Percentiles rank a stretch among this genome's conserved stretches.
These are phyloP conservation scores for Stenchaetothrips biformis DNA, from an alignment of 2,888 invertebrate genomes.

Conservation along the genomic window DNA sequence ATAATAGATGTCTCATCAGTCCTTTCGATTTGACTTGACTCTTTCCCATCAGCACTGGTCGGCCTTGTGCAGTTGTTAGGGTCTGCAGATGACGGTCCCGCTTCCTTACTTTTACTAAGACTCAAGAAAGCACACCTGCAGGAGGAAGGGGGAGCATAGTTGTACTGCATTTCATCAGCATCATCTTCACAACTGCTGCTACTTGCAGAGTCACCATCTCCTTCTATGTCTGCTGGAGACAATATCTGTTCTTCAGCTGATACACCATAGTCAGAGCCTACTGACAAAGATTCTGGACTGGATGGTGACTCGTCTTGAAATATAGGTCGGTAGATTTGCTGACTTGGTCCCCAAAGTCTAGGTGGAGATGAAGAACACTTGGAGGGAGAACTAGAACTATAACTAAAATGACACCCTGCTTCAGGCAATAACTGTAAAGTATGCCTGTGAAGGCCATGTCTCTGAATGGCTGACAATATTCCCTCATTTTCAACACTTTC, in stretches of 20 bases:
- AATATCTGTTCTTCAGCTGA: neutral
- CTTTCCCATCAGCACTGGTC: neutral
- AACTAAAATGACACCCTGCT: neutral
- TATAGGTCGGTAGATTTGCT: neutral
- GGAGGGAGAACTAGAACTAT: neutral
- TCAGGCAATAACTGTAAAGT: neutral
- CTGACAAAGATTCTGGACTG: neutral
- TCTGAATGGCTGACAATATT: conserved; percentile 66
- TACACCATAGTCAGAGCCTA: neutral
- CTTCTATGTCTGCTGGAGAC: neutral
- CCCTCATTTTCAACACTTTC: conserved; percentile 59
- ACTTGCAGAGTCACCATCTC: neutral
- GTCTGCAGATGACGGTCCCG: too few species aligned
- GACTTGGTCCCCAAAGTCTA: neutral
- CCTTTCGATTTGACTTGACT: neutral
- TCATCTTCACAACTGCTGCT: neutral
- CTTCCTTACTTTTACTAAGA: neutral
- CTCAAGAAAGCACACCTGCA: neutral
- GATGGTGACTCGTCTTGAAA: neutral
- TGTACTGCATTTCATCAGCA: neutral
- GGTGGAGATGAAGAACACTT: neutral
- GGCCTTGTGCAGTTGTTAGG: too few species aligned
- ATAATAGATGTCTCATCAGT: neutral
- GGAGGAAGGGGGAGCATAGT: neutral
- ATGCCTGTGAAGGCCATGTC: conserved; percentile 56